These are phyloP conservation scores for Epirrita christyi DNA, from an alignment of 2,888 invertebrate genomes.

Conservation along the genomic window DNA sequence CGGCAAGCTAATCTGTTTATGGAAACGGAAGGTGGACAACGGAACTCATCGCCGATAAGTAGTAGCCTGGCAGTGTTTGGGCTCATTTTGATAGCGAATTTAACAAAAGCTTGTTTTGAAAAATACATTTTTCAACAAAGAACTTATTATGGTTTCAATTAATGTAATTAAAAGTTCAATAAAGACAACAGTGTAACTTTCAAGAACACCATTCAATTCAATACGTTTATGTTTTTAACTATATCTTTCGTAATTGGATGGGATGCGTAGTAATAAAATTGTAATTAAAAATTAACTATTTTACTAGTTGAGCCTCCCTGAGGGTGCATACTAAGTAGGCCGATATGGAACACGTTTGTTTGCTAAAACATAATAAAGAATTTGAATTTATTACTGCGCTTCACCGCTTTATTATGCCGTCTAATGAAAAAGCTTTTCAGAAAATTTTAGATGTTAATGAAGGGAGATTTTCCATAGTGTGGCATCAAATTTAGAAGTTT, in stretches of 20 bases:
- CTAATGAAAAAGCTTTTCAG: conserved; percentile 13
- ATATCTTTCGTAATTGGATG: conserved; percentile 80
- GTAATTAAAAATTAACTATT: conserved; percentile 84
- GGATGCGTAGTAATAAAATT: conserved; percentile 81
- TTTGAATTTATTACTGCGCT: conserved; percentile 68
- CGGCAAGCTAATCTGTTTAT: too few relatives aligned
- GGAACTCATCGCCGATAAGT: too few relatives aligned
- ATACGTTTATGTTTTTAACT: conserved; percentile 59
- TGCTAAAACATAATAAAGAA: conserved; percentile 75
- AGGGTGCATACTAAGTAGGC: conserved; percentile 82
- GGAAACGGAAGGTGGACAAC: too few relatives aligned
- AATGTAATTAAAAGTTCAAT: too few relatives aligned
- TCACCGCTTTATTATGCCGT: conserved; percentile 11
- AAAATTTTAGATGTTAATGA: not conserved
- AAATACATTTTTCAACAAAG: too few relatives aligned
- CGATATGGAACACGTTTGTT: conserved; percentile 71
- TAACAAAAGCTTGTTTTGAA: too few relatives aligned
- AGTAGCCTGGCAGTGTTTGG: too few relatives aligned
- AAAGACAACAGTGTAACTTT: too few relatives aligned
- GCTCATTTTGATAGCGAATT: too few relatives aligned
- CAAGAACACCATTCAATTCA: conserved; percentile 41
- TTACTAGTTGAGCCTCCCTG: conserved; percentile 68
- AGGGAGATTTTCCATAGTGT: not conserved
- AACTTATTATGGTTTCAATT: too few relatives aligned
- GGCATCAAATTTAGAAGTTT: too few relatives aligned